These are phyloP conservation scores for Dasyprocta punctata DNA, from an alignment of 2,113 vertebrate species.

Conservation along the genomic window DNA sequence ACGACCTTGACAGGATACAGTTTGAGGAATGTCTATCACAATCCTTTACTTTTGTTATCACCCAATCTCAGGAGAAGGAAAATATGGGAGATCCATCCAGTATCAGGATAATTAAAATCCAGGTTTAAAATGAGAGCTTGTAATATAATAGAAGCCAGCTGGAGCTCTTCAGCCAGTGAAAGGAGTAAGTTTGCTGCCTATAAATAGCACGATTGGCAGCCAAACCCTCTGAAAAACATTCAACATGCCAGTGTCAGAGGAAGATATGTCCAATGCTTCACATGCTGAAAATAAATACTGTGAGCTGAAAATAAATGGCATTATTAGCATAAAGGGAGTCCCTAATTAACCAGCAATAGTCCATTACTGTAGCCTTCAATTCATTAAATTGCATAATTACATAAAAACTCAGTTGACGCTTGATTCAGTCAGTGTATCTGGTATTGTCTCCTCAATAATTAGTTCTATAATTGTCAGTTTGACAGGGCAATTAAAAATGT, in stretches of 20 bases:
- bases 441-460: constrained; percentile 90
- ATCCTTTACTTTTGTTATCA: neutral
- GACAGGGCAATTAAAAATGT: constrained; percentile 91
- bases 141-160: constrained; percentile 37
- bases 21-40: neutral
- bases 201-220: constrained; percentile 29
- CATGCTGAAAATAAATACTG: constrained; percentile 78
- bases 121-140: neutral
- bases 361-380: constrained; percentile 90
- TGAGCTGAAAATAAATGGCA: constrained; percentile 85
- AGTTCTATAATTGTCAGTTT: constrained; percentile 90
- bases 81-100: neutral
- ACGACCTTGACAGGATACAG: neutral
- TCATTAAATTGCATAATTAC: constrained; percentile 91
- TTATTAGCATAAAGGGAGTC: constrained; percentile 87
- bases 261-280: constrained; percentile 62
- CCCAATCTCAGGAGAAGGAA: neutral
- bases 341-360: constrained; percentile 89
- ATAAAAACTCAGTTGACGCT: constrained; percentile 85
- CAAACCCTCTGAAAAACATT: constrained; percentile 57
- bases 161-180: neutral
- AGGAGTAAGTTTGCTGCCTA: neutral
- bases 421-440: constrained; percentile 86
- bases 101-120: neutral
- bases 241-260: constrained; percentile 55